A percentile compares a stretch with the other conserved stretches of the same genome.
Conservation (phyloP, 2,797 vertebrate species). For the Poecilia gillii region DNA sequence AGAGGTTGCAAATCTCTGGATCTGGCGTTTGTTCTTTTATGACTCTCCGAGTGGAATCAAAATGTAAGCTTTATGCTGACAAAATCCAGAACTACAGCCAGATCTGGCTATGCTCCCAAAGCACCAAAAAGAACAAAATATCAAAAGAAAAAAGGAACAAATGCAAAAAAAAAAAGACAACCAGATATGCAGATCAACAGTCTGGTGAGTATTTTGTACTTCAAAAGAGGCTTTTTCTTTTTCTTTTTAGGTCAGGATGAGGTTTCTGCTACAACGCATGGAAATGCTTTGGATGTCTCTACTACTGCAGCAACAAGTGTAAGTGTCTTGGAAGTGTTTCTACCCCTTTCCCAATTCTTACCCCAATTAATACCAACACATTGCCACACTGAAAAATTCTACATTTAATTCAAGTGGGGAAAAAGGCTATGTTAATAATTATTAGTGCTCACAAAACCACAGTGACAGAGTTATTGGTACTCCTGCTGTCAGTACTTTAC, state of each 20-base stretch:
- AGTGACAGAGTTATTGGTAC: not conserved
- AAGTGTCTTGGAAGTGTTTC: slow-evolving; percentile 47
- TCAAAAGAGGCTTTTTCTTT: slow-evolving; percentile 31
- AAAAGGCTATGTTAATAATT: not conserved
- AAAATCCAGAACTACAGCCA: slow-evolving; percentile 39
- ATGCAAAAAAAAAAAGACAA: slow-evolving; percentile 15
- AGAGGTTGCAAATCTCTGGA: slow-evolving; percentile 24
- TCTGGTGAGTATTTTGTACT: slow-evolving; percentile 8
- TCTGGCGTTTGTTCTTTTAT: slow-evolving; percentile 34
- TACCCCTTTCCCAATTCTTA: not conserved
- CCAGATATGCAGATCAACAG: not conserved
- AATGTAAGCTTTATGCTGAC: slow-evolving; percentile 39
- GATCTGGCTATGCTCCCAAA: slow-evolving; percentile 30
- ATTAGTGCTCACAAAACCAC: not conserved
- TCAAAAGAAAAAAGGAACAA: slow-evolving; percentile 8
- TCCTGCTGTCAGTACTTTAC: not conserved
- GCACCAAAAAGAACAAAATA: slow-evolving; percentile 23
- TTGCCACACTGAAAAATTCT: not conserved
- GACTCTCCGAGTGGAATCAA: slow-evolving; percentile 34
- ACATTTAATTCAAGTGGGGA: not conserved
- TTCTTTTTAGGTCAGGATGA: slow-evolving; percentile 67
- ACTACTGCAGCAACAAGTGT: slow-evolving; percentile 69
- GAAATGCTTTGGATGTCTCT: slow-evolving; percentile 51
- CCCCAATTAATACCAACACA: not conserved
- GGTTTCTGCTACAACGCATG: slow-evolving; percentile 60